Evolutionary conservation across 2,888 invertebrate species (phyloP).

Genomic region (Encarsia formosa): DNA sequence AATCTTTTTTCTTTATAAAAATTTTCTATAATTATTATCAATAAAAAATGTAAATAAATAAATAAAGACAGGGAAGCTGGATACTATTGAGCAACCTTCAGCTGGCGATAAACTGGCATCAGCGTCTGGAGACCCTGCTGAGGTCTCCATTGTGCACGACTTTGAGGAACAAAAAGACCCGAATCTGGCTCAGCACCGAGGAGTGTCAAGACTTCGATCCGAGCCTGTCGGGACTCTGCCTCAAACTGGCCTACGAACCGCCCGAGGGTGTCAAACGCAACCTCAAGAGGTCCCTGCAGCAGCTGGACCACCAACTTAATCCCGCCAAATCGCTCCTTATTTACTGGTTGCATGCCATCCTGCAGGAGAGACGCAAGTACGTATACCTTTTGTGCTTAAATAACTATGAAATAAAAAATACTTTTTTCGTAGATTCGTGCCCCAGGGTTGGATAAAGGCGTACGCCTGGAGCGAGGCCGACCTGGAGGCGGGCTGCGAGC

Average conservation of each 20-base stretch:
- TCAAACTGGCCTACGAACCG: conserved; percentile 48
- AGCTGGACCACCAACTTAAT: conserved; percentile 40
- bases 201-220: conserved; percentile 46
- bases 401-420: not conserved
- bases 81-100: conserved; percentile 47
- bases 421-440: conserved; percentile 37
- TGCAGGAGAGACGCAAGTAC: conserved; percentile 86
- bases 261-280: conserved; percentile 49
- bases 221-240: conserved; percentile 44
- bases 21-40: too few relatives aligned
- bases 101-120: conserved; percentile 46
- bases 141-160: conserved; percentile 41
- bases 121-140: conserved; percentile 43
- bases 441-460: conserved; percentile 75
- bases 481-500: conserved; percentile 68
- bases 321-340: conserved; percentile 66
- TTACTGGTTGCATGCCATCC: conserved; percentile 83
- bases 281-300: conserved; percentile 42
- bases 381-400: not conserved
- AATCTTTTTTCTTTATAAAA: too few relatives aligned
- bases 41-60: not conserved
- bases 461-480: conserved; percentile 87
- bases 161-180: conserved; percentile 36
- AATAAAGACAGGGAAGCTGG: conserved; percentile 43
- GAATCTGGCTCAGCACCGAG: conserved; percentile 47